Evolutionary conservation across 2,888 invertebrate species (phyloP), one percentile per base, ranked within the genome.

Genomic region (Xanthia icteritia): DNA sequence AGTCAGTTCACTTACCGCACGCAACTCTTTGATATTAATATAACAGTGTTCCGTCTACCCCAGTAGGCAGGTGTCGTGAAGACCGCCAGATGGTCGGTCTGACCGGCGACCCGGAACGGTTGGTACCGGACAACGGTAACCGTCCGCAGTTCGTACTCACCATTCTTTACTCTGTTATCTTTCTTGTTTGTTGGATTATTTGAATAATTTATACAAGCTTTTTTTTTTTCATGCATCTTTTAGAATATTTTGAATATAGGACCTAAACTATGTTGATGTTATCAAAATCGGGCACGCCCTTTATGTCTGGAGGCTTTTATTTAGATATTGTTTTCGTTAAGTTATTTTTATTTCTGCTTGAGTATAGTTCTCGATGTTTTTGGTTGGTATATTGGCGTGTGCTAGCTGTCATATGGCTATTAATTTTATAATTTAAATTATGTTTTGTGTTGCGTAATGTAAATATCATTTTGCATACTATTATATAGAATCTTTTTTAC

Each of bases 21-120:
- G 23, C 20, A 56, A 74, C 56, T 20, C 48, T 39, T 36, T 42
- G 48, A 42, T 77, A 45, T 42, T 63, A 76, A 69, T 56, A 51
- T 83, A 79, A 76, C 69, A 77, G 83, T 76, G 61, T 36, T 3
- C 42, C 64, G 64, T 54, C 68, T 48, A 77, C 78, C 83, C 84
- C 75, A 60, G 75, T 70, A 69, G 68, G 85, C 88, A 89, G 91
- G 87, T 90, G 90, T 67, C 51, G 63, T 67, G 71, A 45, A 71
- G 72, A n/a, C 70, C 39, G 83, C 81, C 92, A 91, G 92, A 88
- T 91, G 92, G 90, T 85, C 85, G 88, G 84, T 86, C 88, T 90
- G 86, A 73, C 71, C 82, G 66, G 73, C 91, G 91, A 91, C 91
- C 91, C 91, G 89, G 79, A 88, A 91, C 91, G 82, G 39, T 51